Percentiles rank a stretch among this genome's conserved stretches.
phyloP scores from a whole-genome alignment of 2,888 invertebrate genomes.

The Steinernema scapterisci region DNA sequence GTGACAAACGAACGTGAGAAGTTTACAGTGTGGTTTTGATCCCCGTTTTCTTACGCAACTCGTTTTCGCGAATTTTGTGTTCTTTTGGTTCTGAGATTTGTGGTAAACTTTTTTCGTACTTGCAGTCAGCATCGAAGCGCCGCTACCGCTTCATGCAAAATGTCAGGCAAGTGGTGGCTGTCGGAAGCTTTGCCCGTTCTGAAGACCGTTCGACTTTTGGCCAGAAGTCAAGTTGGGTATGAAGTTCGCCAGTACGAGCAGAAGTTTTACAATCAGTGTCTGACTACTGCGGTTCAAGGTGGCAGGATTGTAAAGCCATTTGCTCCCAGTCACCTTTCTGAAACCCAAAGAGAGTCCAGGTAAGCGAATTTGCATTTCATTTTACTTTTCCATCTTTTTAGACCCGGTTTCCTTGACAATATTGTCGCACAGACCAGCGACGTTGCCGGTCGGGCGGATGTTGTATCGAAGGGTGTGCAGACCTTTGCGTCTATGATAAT shows the following conservation, averaged over 20 bases:
- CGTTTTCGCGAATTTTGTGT: background rate
- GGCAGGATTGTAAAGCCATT: slow-evolving; percentile 51
- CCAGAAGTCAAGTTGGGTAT: slow-evolving; percentile 62
- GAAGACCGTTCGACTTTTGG: slow-evolving; percentile 38
- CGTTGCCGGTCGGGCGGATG: slow-evolving; percentile 46
- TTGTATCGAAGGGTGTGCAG: slow-evolving; percentile 53
- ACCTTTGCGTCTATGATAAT: slow-evolving; percentile 52
- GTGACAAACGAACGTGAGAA: background rate
- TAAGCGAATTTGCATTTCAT: slow-evolving; percentile 3
- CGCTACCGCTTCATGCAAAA: background rate
- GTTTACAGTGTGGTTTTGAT: background rate
- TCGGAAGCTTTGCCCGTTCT: slow-evolving; percentile 31
- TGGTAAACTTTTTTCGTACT: too few species aligned
- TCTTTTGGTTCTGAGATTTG: too few species aligned
- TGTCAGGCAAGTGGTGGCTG: slow-evolving; percentile 6
- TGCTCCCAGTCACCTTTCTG: slow-evolving; percentile 28
- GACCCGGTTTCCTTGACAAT: background rate
- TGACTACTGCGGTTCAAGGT: slow-evolving; percentile 51
- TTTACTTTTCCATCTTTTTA: too few species aligned
- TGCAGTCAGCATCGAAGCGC: background rate
- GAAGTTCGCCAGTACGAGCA: slow-evolving; percentile 53
- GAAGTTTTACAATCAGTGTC: slow-evolving; percentile 43
- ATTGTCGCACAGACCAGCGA: slow-evolving; percentile 37
- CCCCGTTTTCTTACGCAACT: background rate
- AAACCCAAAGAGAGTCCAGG: background rate